A percentile compares a stretch with the other conserved stretches of the same genome.
These are phyloP conservation scores for Anorthoa munda DNA, from an alignment of 2,888 invertebrate species.

Conservation along the genomic window DNA sequence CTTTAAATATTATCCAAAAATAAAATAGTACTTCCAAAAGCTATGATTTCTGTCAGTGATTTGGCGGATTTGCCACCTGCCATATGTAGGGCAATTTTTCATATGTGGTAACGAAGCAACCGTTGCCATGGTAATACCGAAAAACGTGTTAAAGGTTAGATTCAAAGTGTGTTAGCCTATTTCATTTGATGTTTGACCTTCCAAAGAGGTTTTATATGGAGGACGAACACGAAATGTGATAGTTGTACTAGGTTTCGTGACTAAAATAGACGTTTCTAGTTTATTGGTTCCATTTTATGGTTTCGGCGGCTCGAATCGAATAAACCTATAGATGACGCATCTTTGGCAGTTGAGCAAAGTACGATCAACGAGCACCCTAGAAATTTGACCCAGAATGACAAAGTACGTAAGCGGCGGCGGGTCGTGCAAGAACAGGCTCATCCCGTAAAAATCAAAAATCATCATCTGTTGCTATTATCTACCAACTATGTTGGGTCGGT, in stretches of 20 bases:
- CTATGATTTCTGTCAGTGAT: constrained; percentile 9
- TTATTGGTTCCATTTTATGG: constrained; percentile 27
- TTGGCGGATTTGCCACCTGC: constrained; percentile 30
- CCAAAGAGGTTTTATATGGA: constrained; percentile 27
- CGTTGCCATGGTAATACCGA: constrained; percentile 25
- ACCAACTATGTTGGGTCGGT: no score
- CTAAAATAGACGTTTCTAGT: constrained; percentile 10
- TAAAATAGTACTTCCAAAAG: constrained; percentile 18
- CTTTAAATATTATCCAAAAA: constrained; percentile 4
- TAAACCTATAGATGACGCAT: background rate
- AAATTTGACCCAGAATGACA: no score
- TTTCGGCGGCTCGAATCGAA: constrained; percentile 11
- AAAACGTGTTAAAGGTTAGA: constrained; percentile 28
- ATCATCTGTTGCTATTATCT: no score
- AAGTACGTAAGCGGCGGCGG: no score
- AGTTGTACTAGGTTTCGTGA: background rate
- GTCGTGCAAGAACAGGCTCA: background rate
- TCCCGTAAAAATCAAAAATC: background rate
- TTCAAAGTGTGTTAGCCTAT: constrained; percentile 30
- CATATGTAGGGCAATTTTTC: constrained; percentile 21
- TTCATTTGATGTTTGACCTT: constrained; percentile 38
- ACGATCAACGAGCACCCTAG: background rate
- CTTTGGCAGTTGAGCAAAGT: background rate
- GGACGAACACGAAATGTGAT: constrained; percentile 21
- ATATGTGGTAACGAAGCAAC: constrained; percentile 42